These are phyloP conservation scores for Saturnia japonica DNA, from an alignment of 2,888 invertebrate genomes.

Conservation along the genomic window DNA sequence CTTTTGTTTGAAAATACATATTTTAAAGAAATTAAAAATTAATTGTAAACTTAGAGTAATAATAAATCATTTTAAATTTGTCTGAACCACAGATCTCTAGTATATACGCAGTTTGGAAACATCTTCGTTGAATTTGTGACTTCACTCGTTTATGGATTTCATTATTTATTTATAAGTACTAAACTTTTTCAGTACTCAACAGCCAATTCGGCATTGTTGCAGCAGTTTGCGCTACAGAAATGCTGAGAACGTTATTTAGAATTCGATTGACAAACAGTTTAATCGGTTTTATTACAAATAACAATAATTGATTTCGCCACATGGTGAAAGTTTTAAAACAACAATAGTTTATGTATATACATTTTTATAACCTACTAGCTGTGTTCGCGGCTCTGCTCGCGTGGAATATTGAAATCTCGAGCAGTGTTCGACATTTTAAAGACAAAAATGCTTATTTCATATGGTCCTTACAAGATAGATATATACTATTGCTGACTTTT, in stretches of 20 bases:
- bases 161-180: background rate
- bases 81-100: too few species aligned
- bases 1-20: background rate
- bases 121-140: background rate
- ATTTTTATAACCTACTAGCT: background rate
- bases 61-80: background rate
- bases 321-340: background rate
- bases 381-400: too few species aligned
- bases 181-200: background rate
- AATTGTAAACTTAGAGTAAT: too few species aligned
- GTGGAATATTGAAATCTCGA: too few species aligned
- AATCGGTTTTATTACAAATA: background rate
- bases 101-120: background rate
- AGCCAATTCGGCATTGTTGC: background rate
- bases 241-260: background rate
- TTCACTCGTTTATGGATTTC: background rate
- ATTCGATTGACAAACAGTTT: background rate
- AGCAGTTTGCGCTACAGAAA: background rate
- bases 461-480: too few species aligned
- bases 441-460: too few species aligned
- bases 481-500: too few species aligned
- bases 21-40: too few species aligned
- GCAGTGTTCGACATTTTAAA: too few species aligned
- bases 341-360: background rate
- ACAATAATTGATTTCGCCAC: background rate